phyloP scores from a whole-genome alignment of 2,113 vertebrate genomes.

The Menura novaehollandiae region DNA sequence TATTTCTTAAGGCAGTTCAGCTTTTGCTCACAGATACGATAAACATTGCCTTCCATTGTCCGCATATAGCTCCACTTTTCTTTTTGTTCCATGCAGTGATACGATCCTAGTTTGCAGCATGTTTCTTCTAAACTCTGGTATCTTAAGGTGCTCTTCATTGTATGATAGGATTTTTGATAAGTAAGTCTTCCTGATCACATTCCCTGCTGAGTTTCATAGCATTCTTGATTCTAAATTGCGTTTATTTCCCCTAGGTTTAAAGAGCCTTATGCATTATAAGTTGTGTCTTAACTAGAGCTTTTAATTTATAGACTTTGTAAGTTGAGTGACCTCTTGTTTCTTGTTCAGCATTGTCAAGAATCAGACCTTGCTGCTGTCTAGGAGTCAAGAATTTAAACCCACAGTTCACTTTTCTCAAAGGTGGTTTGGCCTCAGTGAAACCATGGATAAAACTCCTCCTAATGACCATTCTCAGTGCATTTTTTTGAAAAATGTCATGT shows the following conservation, averaged over 20 bases:
- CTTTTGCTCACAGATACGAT: not conserved
- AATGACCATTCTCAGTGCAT: not conserved
- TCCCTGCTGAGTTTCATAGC: not conserved
- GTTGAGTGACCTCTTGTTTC: not conserved
- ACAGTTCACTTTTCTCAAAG: not conserved
- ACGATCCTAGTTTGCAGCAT: not conserved
- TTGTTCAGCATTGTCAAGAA: not conserved
- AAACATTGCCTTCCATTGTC: not conserved
- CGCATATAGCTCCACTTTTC: not conserved
- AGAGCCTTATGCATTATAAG: not conserved
- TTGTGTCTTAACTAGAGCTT: not conserved
- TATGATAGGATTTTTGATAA: not conserved
- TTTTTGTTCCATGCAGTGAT: not conserved
- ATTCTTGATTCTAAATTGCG: not conserved
- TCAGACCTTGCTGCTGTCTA: not conserved
- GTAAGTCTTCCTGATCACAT: not conserved
- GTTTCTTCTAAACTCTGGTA: not conserved
- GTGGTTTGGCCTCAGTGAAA: not conserved
- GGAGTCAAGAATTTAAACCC: not conserved
- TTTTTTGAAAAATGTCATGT: not conserved
- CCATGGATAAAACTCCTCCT: not conserved
- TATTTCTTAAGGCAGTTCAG: not conserved
- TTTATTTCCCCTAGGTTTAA: not conserved
- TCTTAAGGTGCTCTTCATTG: not conserved
- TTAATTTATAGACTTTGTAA: not conserved